Evolutionary conservation across 2,113 vertebrate species (phyloP), one percentile per base, ranked within the genome.

Genomic region (Bubo bubo): DNA sequence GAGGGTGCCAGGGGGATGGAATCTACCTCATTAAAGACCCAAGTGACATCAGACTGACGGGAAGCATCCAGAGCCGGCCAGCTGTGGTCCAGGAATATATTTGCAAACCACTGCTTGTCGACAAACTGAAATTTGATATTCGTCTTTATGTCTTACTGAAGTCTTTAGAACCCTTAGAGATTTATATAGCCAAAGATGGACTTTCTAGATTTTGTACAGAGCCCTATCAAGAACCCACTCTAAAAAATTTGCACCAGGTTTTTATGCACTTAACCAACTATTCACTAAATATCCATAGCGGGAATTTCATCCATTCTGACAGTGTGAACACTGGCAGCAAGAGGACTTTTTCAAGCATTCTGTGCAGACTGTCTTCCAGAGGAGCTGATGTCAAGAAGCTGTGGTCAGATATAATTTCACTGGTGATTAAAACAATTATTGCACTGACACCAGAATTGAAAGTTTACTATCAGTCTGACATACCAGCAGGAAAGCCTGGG

Each of bases 241-340:
- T 99, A 91, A 99, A 99, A 97, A 99, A 99, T 80, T 98, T 99
- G 87, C 99, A 98, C 97, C 99, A 98, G 49, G 98, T 99, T 91
- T 99, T 99, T 92, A 99, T 99, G 99, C 99, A 99, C 98, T 97
- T 99, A 76, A 99, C 99, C 66, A 99, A 99, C 98, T 99, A 99
- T 72, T 99, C 99, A 1, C 98, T 99, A 58, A 99, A 99, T 74
- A 96, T 99, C 93, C 99, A 99, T 70, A 99, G 99, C 0, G 98
- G 98, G 30, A 99, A 99, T 95, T 99, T 99, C 18, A 95, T 99
- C 92, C 99, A 99, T 96, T 99, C 99, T 2, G 99, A 99, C 98
- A 99, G 95, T 45, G 98, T 92, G 24, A 99, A 95, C 98, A 99
- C 99, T 0, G 99, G 99, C 96, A 99, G 99, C 98, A 99, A 99